Conservation (phyloP, 2,888 invertebrate species). For the Quadroppia sp. region DNA sequence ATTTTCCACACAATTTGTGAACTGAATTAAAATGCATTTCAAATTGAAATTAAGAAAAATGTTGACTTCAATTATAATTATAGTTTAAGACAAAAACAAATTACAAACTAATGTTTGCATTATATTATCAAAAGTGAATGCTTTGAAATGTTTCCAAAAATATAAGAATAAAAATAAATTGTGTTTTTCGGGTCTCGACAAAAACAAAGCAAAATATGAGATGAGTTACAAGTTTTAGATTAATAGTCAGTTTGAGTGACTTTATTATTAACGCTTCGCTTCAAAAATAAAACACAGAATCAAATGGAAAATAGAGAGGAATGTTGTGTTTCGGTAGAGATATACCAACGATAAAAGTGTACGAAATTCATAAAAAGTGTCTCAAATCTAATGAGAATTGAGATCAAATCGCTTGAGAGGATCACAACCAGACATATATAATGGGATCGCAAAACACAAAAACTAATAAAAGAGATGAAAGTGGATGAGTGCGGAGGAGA, state of each 20-base stretch:
- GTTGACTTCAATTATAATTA: background rate
- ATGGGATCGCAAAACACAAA: background rate
- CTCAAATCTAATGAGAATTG: slow-evolving; percentile 88
- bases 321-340: background rate
- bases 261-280: background rate
- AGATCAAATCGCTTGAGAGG: slow-evolving; percentile 86
- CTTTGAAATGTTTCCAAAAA: background rate
- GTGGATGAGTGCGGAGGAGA: background rate
- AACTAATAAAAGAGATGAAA: slow-evolving; percentile 19
- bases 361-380: slow-evolving; percentile 70
- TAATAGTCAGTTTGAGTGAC: slow-evolving; percentile 11
- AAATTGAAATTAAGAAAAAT: background rate
- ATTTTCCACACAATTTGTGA: background rate
- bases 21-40: background rate
- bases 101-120: too few relatives aligned
- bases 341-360: slow-evolving; percentile 57
- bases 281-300: background rate
- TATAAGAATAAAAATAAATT: background rate
- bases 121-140: too few relatives aligned
- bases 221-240: background rate
- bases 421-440: background rate
- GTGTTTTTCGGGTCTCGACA: background rate
- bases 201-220: slow-evolving; percentile 6
- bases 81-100: background rate
- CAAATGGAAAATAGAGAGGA: background rate